Percentiles rank a stretch among this genome's conserved stretches.
Evolutionary conservation across 23 tunicate genomes (phyloP).

Genomic region (Trididemnum miniatum): DNA sequence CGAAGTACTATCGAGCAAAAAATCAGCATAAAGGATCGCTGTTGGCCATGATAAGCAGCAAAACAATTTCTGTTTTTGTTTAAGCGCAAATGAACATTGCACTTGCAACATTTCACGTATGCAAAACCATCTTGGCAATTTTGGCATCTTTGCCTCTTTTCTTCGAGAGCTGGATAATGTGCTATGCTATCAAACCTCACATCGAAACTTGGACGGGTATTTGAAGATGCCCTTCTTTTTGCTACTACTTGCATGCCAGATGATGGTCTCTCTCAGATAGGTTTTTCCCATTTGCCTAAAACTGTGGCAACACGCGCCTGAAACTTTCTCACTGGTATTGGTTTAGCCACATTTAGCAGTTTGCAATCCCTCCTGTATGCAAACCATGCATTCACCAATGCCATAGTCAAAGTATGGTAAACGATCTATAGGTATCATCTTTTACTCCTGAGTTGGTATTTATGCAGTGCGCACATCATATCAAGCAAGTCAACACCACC

Average conservation of each 20-base stretch:
- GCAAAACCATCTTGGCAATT: not conserved
- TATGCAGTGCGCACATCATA: conserved; percentile 18
- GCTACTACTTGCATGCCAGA: not conserved
- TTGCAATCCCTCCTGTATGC: not conserved
- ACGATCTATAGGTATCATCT: conserved; percentile 5
- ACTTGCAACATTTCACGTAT: not conserved
- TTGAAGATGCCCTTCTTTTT: not conserved
- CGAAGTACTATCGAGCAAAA: too few relatives aligned
- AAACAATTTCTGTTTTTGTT: not conserved
- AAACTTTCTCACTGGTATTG: not conserved
- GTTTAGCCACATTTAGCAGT: not conserved
- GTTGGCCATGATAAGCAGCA: not conserved
- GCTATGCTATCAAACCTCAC: conserved; percentile 4
- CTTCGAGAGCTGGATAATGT: not conserved
- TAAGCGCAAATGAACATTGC: conserved; percentile 13
- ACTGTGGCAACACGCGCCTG: not conserved
- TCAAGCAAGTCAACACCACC: conserved; percentile 12
- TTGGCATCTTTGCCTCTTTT: not conserved
- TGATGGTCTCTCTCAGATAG: not conserved
- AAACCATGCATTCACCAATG: conserved; percentile 10
- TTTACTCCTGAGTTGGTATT: not conserved
- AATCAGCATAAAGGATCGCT: too few relatives aligned
- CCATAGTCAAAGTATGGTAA: conserved; percentile 13
- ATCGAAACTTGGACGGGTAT: not conserved
- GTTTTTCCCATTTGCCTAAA: not conserved